These are phyloP conservation scores for Eurypyga helias DNA, from an alignment of 2,113 vertebrate genomes.

Conservation along the genomic window DNA sequence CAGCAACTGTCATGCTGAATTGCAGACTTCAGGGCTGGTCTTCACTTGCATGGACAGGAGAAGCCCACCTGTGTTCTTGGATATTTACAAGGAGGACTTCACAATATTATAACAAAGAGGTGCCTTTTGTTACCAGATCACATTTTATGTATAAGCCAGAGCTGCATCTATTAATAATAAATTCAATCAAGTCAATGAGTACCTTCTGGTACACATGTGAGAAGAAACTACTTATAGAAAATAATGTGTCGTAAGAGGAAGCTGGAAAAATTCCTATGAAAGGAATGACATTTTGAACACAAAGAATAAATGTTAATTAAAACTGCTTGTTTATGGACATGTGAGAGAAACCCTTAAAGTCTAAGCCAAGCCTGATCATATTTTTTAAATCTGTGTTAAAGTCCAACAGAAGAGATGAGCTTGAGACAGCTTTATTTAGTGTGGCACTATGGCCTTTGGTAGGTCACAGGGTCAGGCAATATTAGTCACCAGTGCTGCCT, in stretches of 20 bases:
- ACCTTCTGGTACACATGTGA: not conserved
- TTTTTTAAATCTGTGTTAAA: not conserved
- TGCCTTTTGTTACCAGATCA: not conserved
- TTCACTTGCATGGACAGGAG: not conserved
- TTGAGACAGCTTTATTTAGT: constrained; percentile 53
- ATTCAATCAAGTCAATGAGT: not conserved
- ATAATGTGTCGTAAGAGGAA: not conserved
- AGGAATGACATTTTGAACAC: not conserved
- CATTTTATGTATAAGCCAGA: not conserved
- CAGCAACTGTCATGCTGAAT: not conserved
- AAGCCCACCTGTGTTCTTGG: not conserved
- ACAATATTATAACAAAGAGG: not conserved
- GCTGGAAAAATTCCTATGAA: not conserved
- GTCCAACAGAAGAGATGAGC: not conserved
- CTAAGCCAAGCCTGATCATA: not conserved
- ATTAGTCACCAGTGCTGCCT: constrained; percentile 27
- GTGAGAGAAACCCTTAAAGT: not conserved
- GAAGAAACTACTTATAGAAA: not conserved
- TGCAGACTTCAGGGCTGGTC: not conserved
- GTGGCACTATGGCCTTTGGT: not conserved
- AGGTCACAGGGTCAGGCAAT: constrained; percentile 35
- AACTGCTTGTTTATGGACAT: not conserved
- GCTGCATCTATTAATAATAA: not conserved
- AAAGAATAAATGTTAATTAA: not conserved
- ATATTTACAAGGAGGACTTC: not conserved